Evolutionary conservation across 2,888 invertebrate genomes (phyloP), one percentile per base, ranked within the genome.

Genomic region (Sylvicola cinctus): DNA sequence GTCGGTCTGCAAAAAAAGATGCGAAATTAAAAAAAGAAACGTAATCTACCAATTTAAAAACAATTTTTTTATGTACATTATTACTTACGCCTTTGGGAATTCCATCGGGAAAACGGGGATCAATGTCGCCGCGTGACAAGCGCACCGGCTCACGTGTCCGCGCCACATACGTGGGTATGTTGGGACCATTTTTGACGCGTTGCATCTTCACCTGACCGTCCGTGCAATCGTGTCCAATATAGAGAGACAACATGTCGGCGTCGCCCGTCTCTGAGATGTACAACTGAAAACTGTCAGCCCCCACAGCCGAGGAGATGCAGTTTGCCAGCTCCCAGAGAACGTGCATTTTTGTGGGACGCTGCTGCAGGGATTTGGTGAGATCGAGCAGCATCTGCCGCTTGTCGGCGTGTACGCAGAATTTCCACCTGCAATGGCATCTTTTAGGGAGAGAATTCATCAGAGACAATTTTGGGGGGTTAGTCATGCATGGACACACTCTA

Each of bases 271-370:
- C 66, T 2, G 62, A 58, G 32, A 71, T 48, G 48, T 68, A 70
- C 30, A 74, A 55, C 43, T 68, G 66, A 49, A 68, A 70, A 1
- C 70, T 71, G 45, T 76, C 74, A 0, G 74, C 74, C 20, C 65
- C 65, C 1, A 77, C 66, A 1, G 75, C 70, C 11, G 66, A 61
- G 16, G 66, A 65, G 33, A 78, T 70, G 47, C 72, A 71, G 32
- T 60, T 62, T 1, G 72, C 68, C 26, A 80, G 50, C 51, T 78
- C 76, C 60, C 66, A 67, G 14, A 79, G 47, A 3, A 78, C 70
- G 27, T 68, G 62, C 35, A 67, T 62, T 45, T 73, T 72, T 32
- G 66, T 69, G 0, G 69, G 66, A 34, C 66, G 63, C 16, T 65
- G 58, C 38, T 72, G 65, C 5, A 76, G 54, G 16, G 66, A 67